These are phyloP conservation scores for Electrophaes corylata DNA, from an alignment of 2,888 invertebrate genomes.

Conservation along the genomic window DNA sequence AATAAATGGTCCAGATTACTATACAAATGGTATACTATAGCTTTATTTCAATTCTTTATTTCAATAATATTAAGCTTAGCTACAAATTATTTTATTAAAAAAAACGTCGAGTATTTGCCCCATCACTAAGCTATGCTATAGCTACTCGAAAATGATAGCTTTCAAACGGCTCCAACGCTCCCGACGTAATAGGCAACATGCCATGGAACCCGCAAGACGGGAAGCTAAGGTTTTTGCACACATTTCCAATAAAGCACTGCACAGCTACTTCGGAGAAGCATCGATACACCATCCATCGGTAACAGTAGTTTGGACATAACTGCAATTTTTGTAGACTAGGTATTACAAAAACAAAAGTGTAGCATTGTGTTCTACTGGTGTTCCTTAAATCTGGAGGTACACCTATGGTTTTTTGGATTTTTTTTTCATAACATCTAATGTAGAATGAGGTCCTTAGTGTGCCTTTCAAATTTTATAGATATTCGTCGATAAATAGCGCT, in stretches of 20 bases:
- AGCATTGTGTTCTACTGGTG: background rate
- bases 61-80: background rate
- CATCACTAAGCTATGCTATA: constrained; percentile 23
- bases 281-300: constrained; percentile 13
- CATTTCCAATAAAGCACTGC: constrained; percentile 31
- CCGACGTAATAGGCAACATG: constrained; percentile 40
- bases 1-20: too few relatives aligned
- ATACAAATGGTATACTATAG: too few relatives aligned
- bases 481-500: too few relatives aligned
- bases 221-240: constrained; percentile 38
- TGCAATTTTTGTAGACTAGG: constrained; percentile 5
- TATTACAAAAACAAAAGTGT: background rate
- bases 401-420: too few relatives aligned
- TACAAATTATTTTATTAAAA: background rate
- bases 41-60: background rate
- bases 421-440: too few relatives aligned
- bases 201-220: constrained; percentile 30
- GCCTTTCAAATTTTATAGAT: too few relatives aligned
- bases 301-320: constrained; percentile 22
- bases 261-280: constrained; percentile 38
- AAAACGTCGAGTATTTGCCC: background rate
- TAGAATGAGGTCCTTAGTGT: too few relatives aligned
- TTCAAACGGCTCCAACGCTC: constrained; percentile 33
- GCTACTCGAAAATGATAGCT: constrained; percentile 31
- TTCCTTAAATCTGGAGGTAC: too few relatives aligned